A percentile compares a stretch with the other conserved stretches of the same genome.
Evolutionary conservation across 2,797 vertebrate genomes (phyloP).

Genomic region (Brotula barbata): DNA sequence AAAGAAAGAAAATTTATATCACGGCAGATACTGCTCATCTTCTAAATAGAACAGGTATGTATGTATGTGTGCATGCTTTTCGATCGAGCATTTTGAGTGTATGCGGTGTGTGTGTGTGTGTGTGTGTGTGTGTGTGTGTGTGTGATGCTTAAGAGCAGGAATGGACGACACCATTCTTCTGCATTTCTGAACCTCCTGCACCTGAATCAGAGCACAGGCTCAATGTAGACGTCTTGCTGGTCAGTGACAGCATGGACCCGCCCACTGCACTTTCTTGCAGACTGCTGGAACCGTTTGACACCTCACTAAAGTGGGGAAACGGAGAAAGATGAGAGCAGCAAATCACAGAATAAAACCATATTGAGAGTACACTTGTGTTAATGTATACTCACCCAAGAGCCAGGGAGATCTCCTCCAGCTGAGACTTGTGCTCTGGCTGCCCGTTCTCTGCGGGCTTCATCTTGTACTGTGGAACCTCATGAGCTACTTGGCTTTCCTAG

Average conservation of each 20-base stretch:
- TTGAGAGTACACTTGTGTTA: background rate
- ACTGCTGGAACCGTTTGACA: constrained; percentile 90
- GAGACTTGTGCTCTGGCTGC: constrained; percentile 88
- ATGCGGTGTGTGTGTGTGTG: constrained; percentile 3
- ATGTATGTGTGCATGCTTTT: constrained; percentile 82
- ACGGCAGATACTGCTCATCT: constrained; percentile 99
- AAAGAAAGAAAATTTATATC: constrained; percentile 98
- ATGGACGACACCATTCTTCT: constrained; percentile 88
- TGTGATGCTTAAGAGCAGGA: constrained; percentile 80
- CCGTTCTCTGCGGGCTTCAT: constrained; percentile 91
- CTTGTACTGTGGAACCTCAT: constrained; percentile 94
- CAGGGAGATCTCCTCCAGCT: constrained; percentile 89
- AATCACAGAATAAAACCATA: background rate
- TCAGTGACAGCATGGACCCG: constrained; percentile 85
- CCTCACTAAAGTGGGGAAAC: constrained; percentile 78
- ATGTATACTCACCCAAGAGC: constrained; percentile 84
- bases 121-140: background rate
- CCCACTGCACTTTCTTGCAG: constrained; percentile 82
- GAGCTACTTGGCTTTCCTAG: constrained; percentile 90
- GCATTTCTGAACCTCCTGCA: constrained; percentile 83
- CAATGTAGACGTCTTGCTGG: constrained; percentile 87
- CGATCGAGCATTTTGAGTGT: constrained; percentile 66
- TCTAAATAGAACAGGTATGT: constrained; percentile 85
- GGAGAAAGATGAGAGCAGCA: background rate
- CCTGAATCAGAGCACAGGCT: constrained; percentile 87